These are phyloP conservation scores for Amphiprion percula DNA, from an alignment of 2,113 vertebrate species.

Conservation along the genomic window DNA sequence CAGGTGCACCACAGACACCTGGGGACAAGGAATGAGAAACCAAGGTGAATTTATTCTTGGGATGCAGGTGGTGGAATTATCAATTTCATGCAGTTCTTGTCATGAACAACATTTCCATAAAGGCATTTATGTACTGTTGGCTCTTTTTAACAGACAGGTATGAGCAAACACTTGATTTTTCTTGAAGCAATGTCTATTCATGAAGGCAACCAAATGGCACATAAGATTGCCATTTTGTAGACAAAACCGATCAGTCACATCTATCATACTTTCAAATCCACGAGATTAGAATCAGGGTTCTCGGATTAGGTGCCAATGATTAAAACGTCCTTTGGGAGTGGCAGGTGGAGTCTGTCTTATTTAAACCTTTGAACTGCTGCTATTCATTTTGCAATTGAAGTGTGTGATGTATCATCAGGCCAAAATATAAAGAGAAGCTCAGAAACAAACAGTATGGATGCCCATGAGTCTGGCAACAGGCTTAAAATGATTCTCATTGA, in stretches of 20 bases:
- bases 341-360: no score
- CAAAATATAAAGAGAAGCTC: not conserved
- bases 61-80: not conserved
- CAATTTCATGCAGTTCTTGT: not conserved
- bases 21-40: not conserved
- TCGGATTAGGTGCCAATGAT: not conserved
- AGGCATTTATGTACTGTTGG: not conserved
- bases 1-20: conserved; percentile 98
- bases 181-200: no score
- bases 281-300: no score
- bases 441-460: not conserved
- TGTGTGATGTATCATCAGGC: not conserved
- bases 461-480: not conserved
- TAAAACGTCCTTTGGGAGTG: not conserved
- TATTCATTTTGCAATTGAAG: not conserved
- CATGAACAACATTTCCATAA: not conserved
- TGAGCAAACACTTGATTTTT: no score
- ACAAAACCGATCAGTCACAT: no score
- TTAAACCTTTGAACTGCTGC: not conserved
- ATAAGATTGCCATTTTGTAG: no score
- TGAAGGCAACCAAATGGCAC: no score
- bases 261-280: no score
- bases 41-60: not conserved
- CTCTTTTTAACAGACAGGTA: no score
- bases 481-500: no score